Conservation (phyloP, 2,888 invertebrate genomes). For the Lobophora halterata region DNA sequence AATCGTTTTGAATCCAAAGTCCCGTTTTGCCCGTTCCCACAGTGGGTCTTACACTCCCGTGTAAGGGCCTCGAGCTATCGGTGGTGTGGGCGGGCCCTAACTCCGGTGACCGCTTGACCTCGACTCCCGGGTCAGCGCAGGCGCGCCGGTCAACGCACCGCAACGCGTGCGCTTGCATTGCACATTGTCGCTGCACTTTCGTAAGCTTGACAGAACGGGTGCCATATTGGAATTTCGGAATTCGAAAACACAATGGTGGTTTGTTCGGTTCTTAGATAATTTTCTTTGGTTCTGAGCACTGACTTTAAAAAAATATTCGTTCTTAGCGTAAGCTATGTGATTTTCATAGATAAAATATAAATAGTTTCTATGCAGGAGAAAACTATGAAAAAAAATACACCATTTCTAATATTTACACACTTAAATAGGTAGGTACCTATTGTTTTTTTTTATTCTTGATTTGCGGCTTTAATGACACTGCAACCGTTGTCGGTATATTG, state of each 20-base stretch:
- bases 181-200: constrained; percentile 57
- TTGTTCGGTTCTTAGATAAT: neutral
- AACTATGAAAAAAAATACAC: too few relatives aligned
- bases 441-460: too few relatives aligned
- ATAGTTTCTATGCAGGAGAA: too few relatives aligned
- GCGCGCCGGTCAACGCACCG: constrained; percentile 65
- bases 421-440: too few relatives aligned
- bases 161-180: constrained; percentile 40
- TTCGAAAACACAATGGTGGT: constrained; percentile 2
- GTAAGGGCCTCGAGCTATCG: constrained; percentile 42
- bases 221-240: constrained; percentile 40
- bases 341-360: too few relatives aligned
- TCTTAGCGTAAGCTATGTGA: too few relatives aligned
- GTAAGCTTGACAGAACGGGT: constrained; percentile 40
- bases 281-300: too few relatives aligned
- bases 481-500: too few relatives aligned
- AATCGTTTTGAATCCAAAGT: constrained; percentile 27
- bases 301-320: too few relatives aligned
- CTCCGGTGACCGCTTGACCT: constrained; percentile 73
- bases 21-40: constrained; percentile 41
- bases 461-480: too few relatives aligned
- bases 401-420: too few relatives aligned
- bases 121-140: constrained; percentile 57
- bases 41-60: constrained; percentile 29
- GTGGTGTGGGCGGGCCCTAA: constrained; percentile 55